Evolutionary conservation across 2,888 invertebrate genomes (phyloP).

Genomic region (Polymixis lichenea): DNA sequence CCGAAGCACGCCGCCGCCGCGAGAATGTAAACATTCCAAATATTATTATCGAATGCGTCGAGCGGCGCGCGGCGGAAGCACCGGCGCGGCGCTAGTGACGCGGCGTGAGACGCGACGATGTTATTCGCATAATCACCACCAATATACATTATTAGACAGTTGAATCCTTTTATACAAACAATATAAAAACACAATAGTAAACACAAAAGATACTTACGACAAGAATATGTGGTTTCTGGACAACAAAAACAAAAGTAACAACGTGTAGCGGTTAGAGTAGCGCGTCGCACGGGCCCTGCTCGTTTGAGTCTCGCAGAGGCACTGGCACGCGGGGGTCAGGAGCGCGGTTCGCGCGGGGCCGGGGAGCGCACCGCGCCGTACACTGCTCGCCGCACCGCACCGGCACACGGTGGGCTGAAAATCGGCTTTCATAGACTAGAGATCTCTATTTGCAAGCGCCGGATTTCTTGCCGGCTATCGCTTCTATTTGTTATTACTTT

Average conservation of each 20-base stretch:
- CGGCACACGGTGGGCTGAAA: too few species aligned
- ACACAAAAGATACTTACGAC: constrained; percentile 54
- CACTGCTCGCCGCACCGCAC: constrained; percentile 3
- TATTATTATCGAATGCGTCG: constrained; percentile 11
- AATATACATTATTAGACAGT: neutral
- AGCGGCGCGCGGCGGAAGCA: constrained; percentile 1
- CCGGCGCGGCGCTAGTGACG: constrained; percentile 6
- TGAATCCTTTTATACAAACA: neutral
- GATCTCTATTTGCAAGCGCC: too few species aligned
- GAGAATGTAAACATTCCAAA: constrained; percentile 27
- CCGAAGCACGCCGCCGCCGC: neutral
- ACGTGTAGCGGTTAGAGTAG: constrained; percentile 17
- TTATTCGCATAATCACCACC: constrained; percentile 10
- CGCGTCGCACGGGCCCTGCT: constrained; percentile 47
- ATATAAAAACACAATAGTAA: constrained; percentile 2
- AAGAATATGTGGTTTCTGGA: constrained; percentile 13
- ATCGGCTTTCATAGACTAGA: too few species aligned
- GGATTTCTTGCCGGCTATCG: too few species aligned
- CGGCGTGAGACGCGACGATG: constrained; percentile 15
- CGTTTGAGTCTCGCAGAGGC: constrained; percentile 52
- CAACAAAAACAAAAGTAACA: constrained; percentile 42
- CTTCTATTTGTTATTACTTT: too few species aligned
- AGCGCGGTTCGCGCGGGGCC: constrained; percentile 6
- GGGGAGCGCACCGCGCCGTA: constrained; percentile 9
- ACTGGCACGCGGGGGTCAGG: constrained; percentile 40